These are phyloP conservation scores for Scaptomyza flava DNA, from an alignment of 2,888 invertebrate species.

Conservation along the genomic window DNA sequence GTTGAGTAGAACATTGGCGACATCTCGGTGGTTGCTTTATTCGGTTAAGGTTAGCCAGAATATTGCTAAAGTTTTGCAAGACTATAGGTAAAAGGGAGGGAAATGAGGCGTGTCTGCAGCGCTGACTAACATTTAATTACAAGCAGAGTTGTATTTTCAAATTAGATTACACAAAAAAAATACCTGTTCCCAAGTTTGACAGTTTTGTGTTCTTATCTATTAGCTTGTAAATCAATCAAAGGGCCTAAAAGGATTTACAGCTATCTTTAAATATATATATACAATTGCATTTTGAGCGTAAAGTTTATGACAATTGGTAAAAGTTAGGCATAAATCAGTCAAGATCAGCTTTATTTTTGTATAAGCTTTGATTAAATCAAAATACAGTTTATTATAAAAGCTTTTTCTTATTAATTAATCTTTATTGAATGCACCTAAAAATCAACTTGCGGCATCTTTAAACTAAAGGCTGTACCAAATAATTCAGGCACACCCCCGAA, in stretches of 20 bases:
- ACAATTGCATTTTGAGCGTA: background rate
- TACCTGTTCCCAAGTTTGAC: slow-evolving; percentile 2
- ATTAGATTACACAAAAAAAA: background rate
- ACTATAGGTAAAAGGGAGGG: background rate
- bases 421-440: no score
- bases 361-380: no score
- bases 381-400: no score
- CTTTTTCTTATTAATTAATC: no score
- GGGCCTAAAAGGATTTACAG: slow-evolving; percentile 2
- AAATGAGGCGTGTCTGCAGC: slow-evolving; percentile 15
- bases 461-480: background rate
- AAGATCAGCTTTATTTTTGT: no score
- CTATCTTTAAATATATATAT: background rate
- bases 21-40: slow-evolving; percentile 62
- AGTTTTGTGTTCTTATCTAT: slow-evolving; percentile 14
- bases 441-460: background rate
- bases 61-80: slow-evolving; percentile 59
- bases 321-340: background rate
- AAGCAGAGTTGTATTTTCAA: background rate
- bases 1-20: background rate
- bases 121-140: slow-evolving; percentile 10
- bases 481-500: no score
- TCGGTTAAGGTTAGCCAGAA: slow-evolving; percentile 58
- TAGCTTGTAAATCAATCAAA: slow-evolving; percentile 19
- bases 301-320: background rate